Evolutionary conservation across 2,113 vertebrate species (phyloP).

Genomic region (Myotis lucifugus): DNA sequence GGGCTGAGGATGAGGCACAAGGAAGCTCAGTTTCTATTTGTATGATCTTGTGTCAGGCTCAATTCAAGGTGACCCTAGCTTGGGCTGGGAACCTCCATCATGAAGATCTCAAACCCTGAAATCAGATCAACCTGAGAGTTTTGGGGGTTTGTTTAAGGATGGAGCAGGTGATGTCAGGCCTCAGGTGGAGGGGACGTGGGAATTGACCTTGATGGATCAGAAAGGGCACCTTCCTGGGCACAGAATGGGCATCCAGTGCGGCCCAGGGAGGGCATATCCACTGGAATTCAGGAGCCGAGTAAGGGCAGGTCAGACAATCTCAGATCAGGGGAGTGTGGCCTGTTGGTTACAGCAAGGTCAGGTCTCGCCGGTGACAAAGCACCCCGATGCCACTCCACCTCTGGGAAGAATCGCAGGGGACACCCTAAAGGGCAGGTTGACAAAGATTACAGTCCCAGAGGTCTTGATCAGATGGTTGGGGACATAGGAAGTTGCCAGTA

Average conservation of each 20-base stretch:
- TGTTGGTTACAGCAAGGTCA: background rate
- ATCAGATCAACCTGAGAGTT: too few relatives aligned
- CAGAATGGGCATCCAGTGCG: background rate
- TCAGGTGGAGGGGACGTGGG: rapidly evolving
- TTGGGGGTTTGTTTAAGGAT: background rate
- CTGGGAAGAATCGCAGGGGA: rapidly evolving
- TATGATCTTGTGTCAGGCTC: too few relatives aligned
- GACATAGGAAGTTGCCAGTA: background rate
- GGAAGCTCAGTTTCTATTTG: too few relatives aligned
- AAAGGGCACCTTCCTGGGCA: background rate
- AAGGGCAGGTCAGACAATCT: background rate
- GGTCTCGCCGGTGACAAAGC: too few relatives aligned
- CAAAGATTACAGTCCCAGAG: too few relatives aligned
- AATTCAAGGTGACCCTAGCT: rapidly evolving
- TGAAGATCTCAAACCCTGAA: background rate
- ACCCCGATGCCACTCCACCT: rapidly evolving
- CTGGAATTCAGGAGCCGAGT: too few relatives aligned
- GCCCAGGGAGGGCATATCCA: rapidly evolving
- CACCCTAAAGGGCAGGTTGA: background rate
- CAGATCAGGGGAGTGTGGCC: background rate
- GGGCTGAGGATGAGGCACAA: background rate
- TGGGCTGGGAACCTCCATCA: background rate
- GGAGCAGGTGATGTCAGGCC: background rate
- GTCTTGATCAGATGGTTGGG: rapidly evolving
- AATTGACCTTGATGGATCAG: rapidly evolving